phyloP scores from a whole-genome alignment of 2,797 vertebrate genomes.

The Lophius americanus region DNA sequence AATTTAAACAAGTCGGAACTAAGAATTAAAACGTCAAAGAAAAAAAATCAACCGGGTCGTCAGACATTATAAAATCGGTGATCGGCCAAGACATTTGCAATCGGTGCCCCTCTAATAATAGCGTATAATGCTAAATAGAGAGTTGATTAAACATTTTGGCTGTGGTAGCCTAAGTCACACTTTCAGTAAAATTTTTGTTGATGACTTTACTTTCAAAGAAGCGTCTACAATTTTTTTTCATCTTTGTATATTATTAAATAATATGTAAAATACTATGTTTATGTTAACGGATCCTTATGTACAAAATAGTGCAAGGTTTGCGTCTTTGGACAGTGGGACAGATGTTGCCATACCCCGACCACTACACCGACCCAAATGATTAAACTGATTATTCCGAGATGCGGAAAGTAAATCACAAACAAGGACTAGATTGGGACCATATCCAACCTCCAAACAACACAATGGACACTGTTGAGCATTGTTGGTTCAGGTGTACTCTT shows the following conservation, averaged over 20 bases:
- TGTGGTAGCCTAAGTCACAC: constrained; percentile 1
- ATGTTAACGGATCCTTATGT: too few species aligned
- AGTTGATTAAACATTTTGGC: constrained; percentile 27
- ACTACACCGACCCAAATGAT: constrained; percentile 45
- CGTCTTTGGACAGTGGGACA: constrained; percentile 41
- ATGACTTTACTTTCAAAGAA: constrained; percentile 30
- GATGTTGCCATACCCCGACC: constrained; percentile 37
- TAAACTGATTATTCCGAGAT: constrained; percentile 33
- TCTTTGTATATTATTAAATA: too few species aligned
- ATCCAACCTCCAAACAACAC: constrained; percentile 14
- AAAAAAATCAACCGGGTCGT: too few species aligned
- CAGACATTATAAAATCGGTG: too few species aligned
- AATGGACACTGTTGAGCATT: not conserved
- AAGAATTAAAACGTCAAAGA: too few species aligned
- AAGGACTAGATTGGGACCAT: constrained; percentile 10
- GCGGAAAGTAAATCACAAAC: constrained; percentile 23
- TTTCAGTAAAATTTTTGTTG: constrained; percentile 39
- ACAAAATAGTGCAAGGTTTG: not conserved
- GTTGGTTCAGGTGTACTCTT: constrained; percentile 4
- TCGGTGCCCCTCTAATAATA: too few species aligned
- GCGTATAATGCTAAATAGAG: constrained; percentile 4
- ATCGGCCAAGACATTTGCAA: too few species aligned
- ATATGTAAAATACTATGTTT: too few species aligned
- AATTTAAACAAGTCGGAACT: too few species aligned
- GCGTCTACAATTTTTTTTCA: constrained; percentile 25